These are phyloP conservation scores for Sternarchorhynchus goeldii DNA, from an alignment of 2,797 vertebrate genomes.

Conservation along the genomic window DNA sequence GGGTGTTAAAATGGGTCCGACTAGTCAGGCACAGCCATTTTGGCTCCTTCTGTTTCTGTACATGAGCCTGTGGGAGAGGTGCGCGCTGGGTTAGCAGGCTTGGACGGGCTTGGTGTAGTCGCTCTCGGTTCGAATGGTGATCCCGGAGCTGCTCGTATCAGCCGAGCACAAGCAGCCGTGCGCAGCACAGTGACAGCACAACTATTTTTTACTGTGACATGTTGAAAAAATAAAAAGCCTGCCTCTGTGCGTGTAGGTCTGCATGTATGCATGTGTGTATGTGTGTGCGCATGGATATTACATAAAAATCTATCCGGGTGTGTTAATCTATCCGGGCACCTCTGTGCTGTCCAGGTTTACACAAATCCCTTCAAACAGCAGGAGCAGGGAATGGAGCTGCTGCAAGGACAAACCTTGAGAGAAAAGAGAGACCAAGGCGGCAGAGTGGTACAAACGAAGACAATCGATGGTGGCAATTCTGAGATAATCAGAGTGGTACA, in stretches of 20 bases:
- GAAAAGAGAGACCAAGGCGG: neutral
- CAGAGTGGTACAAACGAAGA: constrained; percentile 10
- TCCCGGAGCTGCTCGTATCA: constrained; percentile 1
- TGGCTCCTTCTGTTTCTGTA: constrained; percentile 34
- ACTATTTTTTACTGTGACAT: constrained; percentile 2
- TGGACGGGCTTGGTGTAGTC: neutral
- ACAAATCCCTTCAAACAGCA: constrained; percentile 41
- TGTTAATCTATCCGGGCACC: constrained; percentile 43
- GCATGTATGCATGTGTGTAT: constrained; percentile 20
- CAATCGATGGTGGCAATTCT: constrained; percentile 23
- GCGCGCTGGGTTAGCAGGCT: constrained; percentile 30
- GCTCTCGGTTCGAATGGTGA: constrained; percentile 10
- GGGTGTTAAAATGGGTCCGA: constrained; percentile 19
- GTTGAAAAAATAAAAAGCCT: neutral
- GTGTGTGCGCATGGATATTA: constrained; percentile 19
- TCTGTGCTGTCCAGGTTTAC: constrained; percentile 45
- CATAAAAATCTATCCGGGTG: constrained; percentile 39
- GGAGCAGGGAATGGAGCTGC: constrained; percentile 36
- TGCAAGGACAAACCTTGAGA: constrained; percentile 29
- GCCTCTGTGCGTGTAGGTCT: neutral
- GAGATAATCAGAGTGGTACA: constrained; percentile 24
- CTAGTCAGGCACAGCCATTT: constrained; percentile 28
- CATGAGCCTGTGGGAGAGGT: constrained; percentile 25
- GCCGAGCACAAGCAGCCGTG: constrained; percentile 17
- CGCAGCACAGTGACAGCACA: constrained; percentile 9